Conservation (phyloP, 2,888 invertebrate species). For the Nomada fabriciana region DNA sequence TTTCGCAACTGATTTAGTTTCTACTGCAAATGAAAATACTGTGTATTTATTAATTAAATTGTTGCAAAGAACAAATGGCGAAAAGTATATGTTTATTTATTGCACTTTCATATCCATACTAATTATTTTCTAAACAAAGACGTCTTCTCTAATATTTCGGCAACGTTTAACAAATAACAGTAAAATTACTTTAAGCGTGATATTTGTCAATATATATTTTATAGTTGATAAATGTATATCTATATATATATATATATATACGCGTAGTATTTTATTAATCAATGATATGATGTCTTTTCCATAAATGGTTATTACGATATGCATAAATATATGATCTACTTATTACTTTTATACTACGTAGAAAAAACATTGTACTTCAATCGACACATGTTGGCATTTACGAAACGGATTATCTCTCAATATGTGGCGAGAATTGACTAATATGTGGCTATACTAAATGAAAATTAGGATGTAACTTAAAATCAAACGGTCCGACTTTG, state of each 20-base stretch:
- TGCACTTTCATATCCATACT: not conserved
- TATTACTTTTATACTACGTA: constrained; percentile 28
- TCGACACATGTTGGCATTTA: not conserved
- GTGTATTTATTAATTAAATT: constrained; percentile 1
- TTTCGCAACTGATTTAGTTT: not conserved
- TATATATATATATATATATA: constrained; percentile 1
- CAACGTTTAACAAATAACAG: constrained; percentile 18
- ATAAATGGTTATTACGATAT: constrained; percentile 1
- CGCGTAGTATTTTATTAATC: constrained; percentile 14
- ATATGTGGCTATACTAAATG: not conserved
- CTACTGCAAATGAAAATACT: not conserved
- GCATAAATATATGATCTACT: constrained; percentile 14
- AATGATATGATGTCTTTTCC: constrained; percentile 11
- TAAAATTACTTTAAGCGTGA: constrained; percentile 23
- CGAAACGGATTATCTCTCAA: constrained; percentile 14
- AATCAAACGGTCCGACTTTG: not conserved
- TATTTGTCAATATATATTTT: constrained; percentile 27
- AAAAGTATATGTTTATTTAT: not conserved
- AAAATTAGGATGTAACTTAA: constrained; percentile 2
- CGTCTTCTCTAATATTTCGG: constrained; percentile 3
- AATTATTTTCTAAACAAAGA: not conserved
- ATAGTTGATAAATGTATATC: constrained; percentile 17
- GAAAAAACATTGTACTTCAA: not conserved
- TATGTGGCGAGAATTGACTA: not conserved
- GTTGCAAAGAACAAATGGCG: not conserved